These are phyloP conservation scores for Hirtodrosophila duncani DNA, from an alignment of 2,888 invertebrate species.

Conservation along the genomic window DNA sequence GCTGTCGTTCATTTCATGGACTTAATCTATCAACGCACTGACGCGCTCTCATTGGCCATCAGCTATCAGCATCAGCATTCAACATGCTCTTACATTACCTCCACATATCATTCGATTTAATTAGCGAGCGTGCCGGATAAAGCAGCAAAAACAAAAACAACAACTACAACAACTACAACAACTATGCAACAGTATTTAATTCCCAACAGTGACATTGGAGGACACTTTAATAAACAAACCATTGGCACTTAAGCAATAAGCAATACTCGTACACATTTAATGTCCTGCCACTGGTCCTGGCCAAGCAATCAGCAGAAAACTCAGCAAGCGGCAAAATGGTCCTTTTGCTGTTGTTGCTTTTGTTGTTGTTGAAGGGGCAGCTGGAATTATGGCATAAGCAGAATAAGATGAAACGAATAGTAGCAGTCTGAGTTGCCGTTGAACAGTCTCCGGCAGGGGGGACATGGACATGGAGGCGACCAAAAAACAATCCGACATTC, in stretches of 20 bases:
- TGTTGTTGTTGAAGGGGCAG: too few relatives aligned
- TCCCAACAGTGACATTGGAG: constrained; percentile 63
- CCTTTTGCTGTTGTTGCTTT: too few relatives aligned
- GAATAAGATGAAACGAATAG: constrained; percentile 5
- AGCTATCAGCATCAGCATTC: too few relatives aligned
- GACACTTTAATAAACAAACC: constrained; percentile 67
- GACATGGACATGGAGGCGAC: background rate
- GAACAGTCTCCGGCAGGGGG: constrained; percentile 3
- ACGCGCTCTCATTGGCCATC: constrained; percentile 14
- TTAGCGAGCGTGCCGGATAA: constrained; percentile 50
- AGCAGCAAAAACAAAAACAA: constrained; percentile 23
- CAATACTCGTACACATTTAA: constrained; percentile 67
- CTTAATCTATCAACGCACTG: constrained; percentile 60
- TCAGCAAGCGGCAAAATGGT: too few relatives aligned
- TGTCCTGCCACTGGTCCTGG: constrained; percentile 46
- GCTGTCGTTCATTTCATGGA: constrained; percentile 55
- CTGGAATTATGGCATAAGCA: constrained; percentile 58
- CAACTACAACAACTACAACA: constrained; percentile 22
- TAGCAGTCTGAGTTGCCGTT: constrained; percentile 4
- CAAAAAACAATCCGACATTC: constrained; percentile 68
- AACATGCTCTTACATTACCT: background rate
- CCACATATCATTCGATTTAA: constrained; percentile 56
- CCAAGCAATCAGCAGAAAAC: constrained; percentile 42
- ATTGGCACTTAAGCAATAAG: constrained; percentile 71
- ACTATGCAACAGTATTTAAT: constrained; percentile 29